A percentile compares a stretch with the other conserved stretches of the same genome.
phyloP scores from a whole-genome alignment of 2,888 invertebrate species.

The Empis livida region DNA sequence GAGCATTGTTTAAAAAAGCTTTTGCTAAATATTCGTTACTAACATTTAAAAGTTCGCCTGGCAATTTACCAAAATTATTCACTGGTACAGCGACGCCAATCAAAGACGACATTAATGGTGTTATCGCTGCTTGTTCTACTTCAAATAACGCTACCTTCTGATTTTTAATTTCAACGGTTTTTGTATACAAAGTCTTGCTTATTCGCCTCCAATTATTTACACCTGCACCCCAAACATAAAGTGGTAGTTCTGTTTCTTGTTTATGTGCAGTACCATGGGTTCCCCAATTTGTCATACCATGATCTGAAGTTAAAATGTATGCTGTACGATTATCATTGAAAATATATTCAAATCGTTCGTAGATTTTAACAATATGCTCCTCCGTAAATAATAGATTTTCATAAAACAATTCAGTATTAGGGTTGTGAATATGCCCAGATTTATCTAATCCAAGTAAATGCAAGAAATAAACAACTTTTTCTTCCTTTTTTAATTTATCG shows the following conservation, averaged over 20 bases:
- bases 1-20: conserved; percentile 59
- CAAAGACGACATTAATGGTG: conserved; percentile 76
- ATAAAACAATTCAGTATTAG: conserved; percentile 65
- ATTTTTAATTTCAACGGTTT: conserved; percentile 10
- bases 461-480: conserved; percentile 66
- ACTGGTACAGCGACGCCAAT: conserved; percentile 78
- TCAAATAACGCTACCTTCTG: conserved; percentile 39
- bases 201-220: conserved; percentile 30
- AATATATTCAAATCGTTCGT: conserved; percentile 50
- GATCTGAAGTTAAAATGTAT: conserved; percentile 88
- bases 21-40: conserved; percentile 37
- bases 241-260: conserved; percentile 85
- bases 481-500: conserved; percentile 26
- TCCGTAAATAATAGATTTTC: conserved; percentile 71
- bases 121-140: conserved; percentile 79
- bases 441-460: conserved; percentile 92
- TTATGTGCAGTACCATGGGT: conserved; percentile 87
- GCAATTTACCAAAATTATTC: conserved; percentile 46
- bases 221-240: conserved; percentile 94
- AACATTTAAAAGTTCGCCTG: conserved; percentile 20
- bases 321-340: conserved; percentile 71
- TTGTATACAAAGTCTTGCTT: conserved; percentile 16
- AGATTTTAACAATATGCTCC: conserved; percentile 54
- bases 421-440: conserved; percentile 88
- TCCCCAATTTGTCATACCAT: conserved; percentile 98